These are phyloP conservation scores for Heterodera carotae DNA, from an alignment of 1,140 invertebrate species.

Conservation along the genomic window DNA sequence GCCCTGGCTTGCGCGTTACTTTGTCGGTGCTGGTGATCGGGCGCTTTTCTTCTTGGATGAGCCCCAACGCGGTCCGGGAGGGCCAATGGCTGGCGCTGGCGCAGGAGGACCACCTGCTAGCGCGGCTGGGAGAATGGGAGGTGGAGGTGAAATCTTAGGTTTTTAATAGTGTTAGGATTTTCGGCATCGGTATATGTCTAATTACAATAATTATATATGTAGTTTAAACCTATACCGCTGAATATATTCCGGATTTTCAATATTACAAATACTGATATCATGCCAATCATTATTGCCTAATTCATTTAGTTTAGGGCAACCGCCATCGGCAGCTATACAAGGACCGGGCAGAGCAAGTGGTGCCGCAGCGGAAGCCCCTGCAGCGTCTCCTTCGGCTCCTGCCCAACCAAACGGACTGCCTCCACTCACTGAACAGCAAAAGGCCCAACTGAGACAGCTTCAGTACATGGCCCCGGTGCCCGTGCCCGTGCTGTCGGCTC, in stretches of 20 bases:
- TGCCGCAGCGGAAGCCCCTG: conserved; percentile 7
- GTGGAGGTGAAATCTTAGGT: background rate
- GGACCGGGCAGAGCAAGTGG: conserved; percentile 1
- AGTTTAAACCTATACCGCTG: no score
- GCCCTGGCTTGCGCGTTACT: conserved; percentile 48
- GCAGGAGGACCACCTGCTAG: background rate
- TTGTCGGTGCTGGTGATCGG: conserved; percentile 48
- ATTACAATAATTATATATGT: no score
- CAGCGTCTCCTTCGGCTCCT: background rate
- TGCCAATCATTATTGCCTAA: no score
- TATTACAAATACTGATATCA: no score
- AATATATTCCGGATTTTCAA: no score
- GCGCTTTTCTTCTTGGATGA: conserved; percentile 41
- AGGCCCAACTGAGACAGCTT: conserved; percentile 19
- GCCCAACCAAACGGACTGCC: no score
- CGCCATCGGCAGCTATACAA: background rate
- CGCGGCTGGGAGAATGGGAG: conserved; percentile 9
- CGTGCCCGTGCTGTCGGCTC: conserved; percentile 34
- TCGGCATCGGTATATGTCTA: no score
- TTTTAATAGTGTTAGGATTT: background rate
- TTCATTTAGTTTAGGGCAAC: background rate
- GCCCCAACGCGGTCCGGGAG: conserved; percentile 40
- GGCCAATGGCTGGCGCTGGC: conserved; percentile 15
- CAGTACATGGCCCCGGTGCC: conserved; percentile 31
- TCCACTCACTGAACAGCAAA: background rate